Conservation (phyloP, 2,797 vertebrate species). For the Cacajao melanocephalus region DNA sequence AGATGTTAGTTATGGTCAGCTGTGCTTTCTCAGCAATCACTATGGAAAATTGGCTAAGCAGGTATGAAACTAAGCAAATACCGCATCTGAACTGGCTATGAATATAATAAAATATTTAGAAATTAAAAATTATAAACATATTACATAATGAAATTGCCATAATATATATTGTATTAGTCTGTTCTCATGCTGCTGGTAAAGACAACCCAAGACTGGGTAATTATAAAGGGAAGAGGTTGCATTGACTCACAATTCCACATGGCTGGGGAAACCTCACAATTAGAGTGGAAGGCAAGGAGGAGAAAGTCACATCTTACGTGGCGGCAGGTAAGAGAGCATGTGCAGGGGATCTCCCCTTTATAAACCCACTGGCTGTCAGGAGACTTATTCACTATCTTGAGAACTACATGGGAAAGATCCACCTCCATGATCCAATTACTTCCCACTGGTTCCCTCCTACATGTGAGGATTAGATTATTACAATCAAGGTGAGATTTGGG, state of each 20-base stretch:
- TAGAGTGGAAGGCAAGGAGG: background rate
- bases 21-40: background rate
- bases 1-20: background rate
- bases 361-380: background rate
- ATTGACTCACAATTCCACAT: background rate
- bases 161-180: background rate
- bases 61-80: background rate
- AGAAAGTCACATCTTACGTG: background rate
- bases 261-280: background rate
- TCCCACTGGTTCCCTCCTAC: background rate
- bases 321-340: accelerated
- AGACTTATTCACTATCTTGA: background rate
- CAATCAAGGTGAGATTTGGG: background rate
- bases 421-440: background rate
- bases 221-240: background rate
- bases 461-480: background rate
- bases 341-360: background rate
- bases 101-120: background rate
- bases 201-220: background rate
- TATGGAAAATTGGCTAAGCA: background rate
- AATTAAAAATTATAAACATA: background rate
- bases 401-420: background rate
- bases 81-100: background rate
- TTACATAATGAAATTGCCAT: background rate
- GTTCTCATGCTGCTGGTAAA: background rate